Evolutionary conservation across 2,888 invertebrate genomes (phyloP), one percentile per base, ranked within the genome.

Genomic region (Hydriomena furcata): DNA sequence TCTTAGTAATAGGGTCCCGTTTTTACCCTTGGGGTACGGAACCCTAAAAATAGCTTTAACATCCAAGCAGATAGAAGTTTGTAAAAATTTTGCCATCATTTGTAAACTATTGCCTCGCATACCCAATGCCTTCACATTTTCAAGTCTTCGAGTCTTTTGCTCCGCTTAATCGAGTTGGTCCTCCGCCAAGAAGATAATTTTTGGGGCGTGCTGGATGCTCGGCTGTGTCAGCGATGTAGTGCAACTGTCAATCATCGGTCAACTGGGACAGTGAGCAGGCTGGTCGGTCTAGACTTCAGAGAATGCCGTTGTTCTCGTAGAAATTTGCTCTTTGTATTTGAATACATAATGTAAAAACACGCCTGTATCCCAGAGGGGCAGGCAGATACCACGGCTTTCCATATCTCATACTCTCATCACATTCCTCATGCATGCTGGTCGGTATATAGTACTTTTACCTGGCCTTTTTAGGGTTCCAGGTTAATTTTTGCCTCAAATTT

Each of bases 181-280:
- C 50, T 52, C 59, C 62, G 82, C 82, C 82, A 82, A 82, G 69
- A 60, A 55, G 67, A 65, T 82, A 77, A 82, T 80, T 80, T 75
- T 58, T 58, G 63, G 66, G 79, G 79, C 79, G 77, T 61, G 44
- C 56, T 52, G 42, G 37, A 38, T 28, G 72, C 60, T 63, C 59
- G 58, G 17, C 37, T 36, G 28, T 40, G 47, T 42, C 52, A 43
- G 37, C 34, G 52, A 58, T 52, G 58, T 61, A 52, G 43, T 61
- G 58, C 67, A 66, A 61, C 37, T 71, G 78, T 79, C 80, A 76
- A 73, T 75, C 70, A 69, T 53, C 51, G 63, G 54, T 47, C 46
- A 47, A 41, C 41, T 52, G 20, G 40, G 48, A 45, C 53, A 11
- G 28, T 10, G 8, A 36, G 10, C 35, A 35, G 28, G 28, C 37